Percentiles rank a stretch among this genome's conserved stretches.
These are phyloP conservation scores for Oncorhynchus nerka DNA, from an alignment of 2,113 vertebrate genomes.

Conservation along the genomic window DNA sequence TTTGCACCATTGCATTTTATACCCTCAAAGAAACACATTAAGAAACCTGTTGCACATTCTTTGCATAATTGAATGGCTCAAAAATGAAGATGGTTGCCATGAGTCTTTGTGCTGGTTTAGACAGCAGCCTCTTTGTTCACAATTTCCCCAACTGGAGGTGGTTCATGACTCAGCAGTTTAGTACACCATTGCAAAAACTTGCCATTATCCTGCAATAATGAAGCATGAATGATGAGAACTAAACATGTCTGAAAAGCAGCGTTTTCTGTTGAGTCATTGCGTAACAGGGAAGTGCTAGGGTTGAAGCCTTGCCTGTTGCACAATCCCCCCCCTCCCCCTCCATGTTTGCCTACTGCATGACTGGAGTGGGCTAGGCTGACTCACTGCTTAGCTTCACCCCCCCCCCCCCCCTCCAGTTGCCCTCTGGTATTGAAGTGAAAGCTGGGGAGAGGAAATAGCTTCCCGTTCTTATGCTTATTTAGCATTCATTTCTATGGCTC, in stretches of 20 bases:
- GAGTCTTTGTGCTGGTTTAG: not conserved
- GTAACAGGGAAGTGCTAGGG: not conserved
- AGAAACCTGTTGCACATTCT: not conserved
- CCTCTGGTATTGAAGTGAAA: slow-evolving; percentile 12
- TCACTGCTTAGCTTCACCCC: not conserved
- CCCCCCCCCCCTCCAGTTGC: not conserved
- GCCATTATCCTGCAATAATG: slow-evolving; percentile 16
- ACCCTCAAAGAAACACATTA: not conserved
- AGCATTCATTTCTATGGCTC: no score
- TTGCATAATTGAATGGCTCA: not conserved
- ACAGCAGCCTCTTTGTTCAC: no score
- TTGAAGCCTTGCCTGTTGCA: not conserved
- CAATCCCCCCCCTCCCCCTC: not conserved
- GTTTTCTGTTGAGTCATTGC: slow-evolving; percentile 36
- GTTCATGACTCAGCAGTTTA: slow-evolving; percentile 9
- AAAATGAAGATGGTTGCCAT: not conserved
- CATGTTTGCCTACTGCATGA: not conserved
- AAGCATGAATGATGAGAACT: slow-evolving; percentile 30
- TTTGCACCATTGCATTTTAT: not conserved
- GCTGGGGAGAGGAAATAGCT: slow-evolving; percentile 20
- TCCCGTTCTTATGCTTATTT: slow-evolving; percentile 23
- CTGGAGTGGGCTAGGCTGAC: not conserved
- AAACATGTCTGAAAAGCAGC: slow-evolving; percentile 1
- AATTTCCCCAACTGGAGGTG: not conserved
- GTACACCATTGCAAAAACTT: slow-evolving; percentile 2